These are phyloP conservation scores for Dermatophagoides farinae DNA, from an alignment of 1,140 invertebrate genomes.

Conservation along the genomic window DNA sequence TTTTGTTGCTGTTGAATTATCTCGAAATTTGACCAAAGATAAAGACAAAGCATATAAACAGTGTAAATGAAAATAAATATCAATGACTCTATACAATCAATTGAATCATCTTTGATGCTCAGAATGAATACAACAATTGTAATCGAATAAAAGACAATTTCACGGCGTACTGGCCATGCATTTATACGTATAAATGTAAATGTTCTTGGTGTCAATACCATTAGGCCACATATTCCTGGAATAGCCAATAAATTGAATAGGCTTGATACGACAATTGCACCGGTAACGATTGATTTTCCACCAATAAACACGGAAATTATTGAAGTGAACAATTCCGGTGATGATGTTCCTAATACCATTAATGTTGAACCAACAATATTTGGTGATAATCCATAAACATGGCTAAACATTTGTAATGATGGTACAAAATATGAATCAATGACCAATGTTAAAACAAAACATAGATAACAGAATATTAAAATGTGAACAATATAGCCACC, in stretches of 20 bases:
- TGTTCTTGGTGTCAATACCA: neutral
- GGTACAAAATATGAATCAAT: conserved; percentile 72
- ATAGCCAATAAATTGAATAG: conserved; percentile 72
- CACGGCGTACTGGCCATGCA: conserved; percentile 65
- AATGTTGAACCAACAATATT: conserved; percentile 32
- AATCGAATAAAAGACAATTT: conserved; percentile 65
- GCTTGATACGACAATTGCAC: conserved; percentile 59
- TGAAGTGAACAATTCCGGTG: conserved; percentile 29
- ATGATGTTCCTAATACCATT: conserved; percentile 31
- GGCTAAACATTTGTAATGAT: conserved; percentile 12
- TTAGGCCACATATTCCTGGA: conserved; percentile 28
- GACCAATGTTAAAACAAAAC: conserved; percentile 67
- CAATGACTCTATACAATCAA: conserved; percentile 40
- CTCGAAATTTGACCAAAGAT: neutral
- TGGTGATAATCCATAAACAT: conserved; percentile 21
- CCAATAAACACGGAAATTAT: conserved; percentile 30
- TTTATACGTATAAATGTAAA: conserved; percentile 36
- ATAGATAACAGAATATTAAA: conserved; percentile 66
- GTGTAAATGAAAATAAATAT: conserved; percentile 1
- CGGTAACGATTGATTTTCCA: neutral
- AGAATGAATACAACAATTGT: conserved; percentile 67
- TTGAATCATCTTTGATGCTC: conserved; percentile 61
- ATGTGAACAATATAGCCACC: conserved; percentile 73
- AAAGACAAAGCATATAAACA: neutral
- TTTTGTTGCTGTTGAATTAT: neutral